Percentiles rank a stretch among this genome's conserved stretches.
These are phyloP conservation scores for Lethenteron camtschaticum DNA, from an alignment of 2,113 vertebrate genomes.

Conservation along the genomic window DNA sequence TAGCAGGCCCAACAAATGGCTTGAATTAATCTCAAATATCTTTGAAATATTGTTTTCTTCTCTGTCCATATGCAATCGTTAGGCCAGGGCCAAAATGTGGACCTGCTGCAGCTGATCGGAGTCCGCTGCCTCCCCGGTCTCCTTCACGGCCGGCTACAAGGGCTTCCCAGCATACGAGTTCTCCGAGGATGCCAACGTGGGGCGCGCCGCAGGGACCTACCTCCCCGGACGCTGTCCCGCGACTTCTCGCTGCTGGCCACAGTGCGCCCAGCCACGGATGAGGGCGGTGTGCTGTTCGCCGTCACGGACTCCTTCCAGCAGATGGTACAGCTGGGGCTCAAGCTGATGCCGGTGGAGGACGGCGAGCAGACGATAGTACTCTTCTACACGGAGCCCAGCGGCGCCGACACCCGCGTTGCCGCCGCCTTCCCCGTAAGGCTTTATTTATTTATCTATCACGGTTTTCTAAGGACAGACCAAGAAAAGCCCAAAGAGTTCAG, in stretches of 20 bases:
- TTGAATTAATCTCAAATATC: too few relatives aligned
- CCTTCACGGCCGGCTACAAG: constrained; percentile 64
- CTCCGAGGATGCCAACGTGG: constrained; percentile 49
- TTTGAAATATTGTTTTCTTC: too few relatives aligned
- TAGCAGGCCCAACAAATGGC: too few relatives aligned
- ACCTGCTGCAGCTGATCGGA: constrained; percentile 68
- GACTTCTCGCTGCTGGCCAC: constrained; percentile 52
- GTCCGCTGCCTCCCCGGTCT: constrained; percentile 75
- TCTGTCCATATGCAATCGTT: too few relatives aligned
- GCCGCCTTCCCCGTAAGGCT: constrained; percentile 29
- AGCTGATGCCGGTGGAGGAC: constrained; percentile 44
- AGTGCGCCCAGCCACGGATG: constrained; percentile 34
- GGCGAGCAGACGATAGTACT: constrained; percentile 43
- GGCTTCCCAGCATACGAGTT: constrained; percentile 83
- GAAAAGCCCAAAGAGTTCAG: too few relatives aligned
- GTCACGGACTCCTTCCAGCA: constrained; percentile 62
- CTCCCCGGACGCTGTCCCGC: constrained; percentile 39
- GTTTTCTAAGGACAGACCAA: too few relatives aligned
- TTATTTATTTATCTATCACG: too few relatives aligned
- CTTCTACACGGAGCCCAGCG: constrained; percentile 57
- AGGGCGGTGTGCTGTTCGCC: constrained; percentile 57
- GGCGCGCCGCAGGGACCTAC: constrained; percentile 50
- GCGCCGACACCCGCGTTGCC: constrained; percentile 33
- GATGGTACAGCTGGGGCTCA: constrained; percentile 53
- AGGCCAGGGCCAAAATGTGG: constrained; percentile 19